Percentiles rank a stretch among this genome's conserved stretches.
These are phyloP conservation scores for Drosophila anomalipes DNA, from an alignment of 2,888 invertebrate species.

Conservation along the genomic window DNA sequence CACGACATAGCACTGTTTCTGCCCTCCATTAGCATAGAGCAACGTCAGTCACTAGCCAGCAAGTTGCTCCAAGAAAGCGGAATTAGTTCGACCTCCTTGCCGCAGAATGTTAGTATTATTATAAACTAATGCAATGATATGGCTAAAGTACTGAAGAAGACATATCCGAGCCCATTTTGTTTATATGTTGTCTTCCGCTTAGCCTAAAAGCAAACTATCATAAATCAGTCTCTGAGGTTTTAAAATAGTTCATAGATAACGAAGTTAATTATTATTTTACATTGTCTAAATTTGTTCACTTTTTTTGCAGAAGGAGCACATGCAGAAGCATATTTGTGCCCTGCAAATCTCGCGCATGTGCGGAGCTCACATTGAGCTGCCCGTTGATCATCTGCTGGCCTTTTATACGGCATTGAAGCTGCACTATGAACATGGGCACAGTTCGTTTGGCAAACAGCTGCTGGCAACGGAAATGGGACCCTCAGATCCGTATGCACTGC, in stretches of 20 bases:
- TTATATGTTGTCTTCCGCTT: neutral
- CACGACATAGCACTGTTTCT: constrained; percentile 93
- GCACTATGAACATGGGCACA: constrained; percentile 89
- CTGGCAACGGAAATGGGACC: constrained; percentile 90
- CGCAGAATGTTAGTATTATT: constrained; percentile 87
- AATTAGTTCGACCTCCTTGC: constrained; percentile 88
- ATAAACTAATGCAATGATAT: neutral
- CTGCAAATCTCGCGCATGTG: constrained; percentile 91
- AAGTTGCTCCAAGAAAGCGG: constrained; percentile 88
- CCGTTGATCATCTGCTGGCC: constrained; percentile 86
- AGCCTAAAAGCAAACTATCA: neutral
- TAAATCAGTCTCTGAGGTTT: neutral
- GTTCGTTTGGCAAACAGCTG: constrained; percentile 87
- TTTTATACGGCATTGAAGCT: constrained; percentile 88
- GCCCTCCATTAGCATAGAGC: constrained; percentile 87
- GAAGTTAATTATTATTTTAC: neutral
- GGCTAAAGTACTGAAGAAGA: neutral
- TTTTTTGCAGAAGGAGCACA: constrained; percentile 88
- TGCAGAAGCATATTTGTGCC: constrained; percentile 93
- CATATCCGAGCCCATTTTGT: neutral
- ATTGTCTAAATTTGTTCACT: neutral
- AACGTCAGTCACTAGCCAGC: constrained; percentile 87
- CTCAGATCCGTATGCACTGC: constrained; percentile 92
- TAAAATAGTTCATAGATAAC: neutral
- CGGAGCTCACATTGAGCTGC: constrained; percentile 88